phyloP scores from a whole-genome alignment of 2,888 invertebrate genomes.

The Sarcophaga rosellei region DNA sequence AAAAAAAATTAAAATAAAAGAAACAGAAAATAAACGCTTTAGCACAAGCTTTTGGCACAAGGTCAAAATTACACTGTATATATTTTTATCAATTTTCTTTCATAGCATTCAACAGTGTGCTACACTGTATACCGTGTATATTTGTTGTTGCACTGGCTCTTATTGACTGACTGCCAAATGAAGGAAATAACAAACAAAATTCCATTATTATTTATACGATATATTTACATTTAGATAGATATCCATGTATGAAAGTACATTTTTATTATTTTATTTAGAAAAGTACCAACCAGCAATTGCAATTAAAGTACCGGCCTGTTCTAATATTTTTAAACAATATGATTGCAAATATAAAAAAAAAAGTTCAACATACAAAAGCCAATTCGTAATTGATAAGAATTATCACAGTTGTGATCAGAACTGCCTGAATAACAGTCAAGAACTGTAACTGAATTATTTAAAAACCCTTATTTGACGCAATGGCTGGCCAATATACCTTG shows the following conservation, averaged over 20 bases:
- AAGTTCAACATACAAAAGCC: too few species aligned
- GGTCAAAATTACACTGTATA: slow-evolving; percentile 59
- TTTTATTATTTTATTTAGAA: neutral
- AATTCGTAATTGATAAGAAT: too few species aligned
- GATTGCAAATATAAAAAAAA: too few species aligned
- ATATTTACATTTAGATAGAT: neutral
- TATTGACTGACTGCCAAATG: neutral
- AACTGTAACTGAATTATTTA: too few species aligned
- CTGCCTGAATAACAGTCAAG: too few species aligned
- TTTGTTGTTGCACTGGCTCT: slow-evolving; percentile 1
- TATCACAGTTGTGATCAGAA: too few species aligned
- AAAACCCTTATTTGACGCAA: too few species aligned
- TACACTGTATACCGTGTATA: slow-evolving; percentile 6
- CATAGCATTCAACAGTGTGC: slow-evolving; percentile 39
- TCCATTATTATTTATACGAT: neutral
- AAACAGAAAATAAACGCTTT: slow-evolving; percentile 36
- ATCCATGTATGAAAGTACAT: neutral
- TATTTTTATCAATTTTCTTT: slow-evolving; percentile 32
- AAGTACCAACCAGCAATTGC: neutral
- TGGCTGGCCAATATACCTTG: too few species aligned
- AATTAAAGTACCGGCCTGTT: too few species aligned
- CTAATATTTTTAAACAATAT: too few species aligned
- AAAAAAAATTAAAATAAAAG: slow-evolving; percentile 2
- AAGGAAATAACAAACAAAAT: neutral
- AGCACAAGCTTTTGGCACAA: slow-evolving; percentile 67